A percentile compares a stretch with the other conserved stretches of the same genome.
These are phyloP conservation scores for Tadarida brasiliensis DNA, from an alignment of 2,797 vertebrate genomes.

Conservation along the genomic window DNA sequence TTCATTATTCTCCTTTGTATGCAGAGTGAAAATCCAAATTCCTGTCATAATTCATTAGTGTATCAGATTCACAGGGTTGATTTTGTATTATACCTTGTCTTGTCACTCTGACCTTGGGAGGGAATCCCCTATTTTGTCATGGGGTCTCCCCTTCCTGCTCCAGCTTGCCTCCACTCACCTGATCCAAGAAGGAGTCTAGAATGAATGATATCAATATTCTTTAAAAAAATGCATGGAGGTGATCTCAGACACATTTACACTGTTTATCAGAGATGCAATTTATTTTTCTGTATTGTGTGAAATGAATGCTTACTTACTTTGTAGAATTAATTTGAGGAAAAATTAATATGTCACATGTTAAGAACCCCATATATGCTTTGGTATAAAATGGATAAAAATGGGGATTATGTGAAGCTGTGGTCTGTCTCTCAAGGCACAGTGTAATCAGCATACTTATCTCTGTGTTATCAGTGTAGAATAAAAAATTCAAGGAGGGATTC, in stretches of 20 bases:
- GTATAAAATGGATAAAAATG: neutral
- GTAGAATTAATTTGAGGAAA: neutral
- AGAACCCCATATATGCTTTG: neutral
- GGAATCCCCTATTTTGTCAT: neutral
- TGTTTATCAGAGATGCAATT: neutral
- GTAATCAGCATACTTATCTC: neutral
- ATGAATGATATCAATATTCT: neutral
- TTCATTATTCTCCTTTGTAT: neutral
- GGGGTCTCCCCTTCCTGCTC: rapidly evolving
- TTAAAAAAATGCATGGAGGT: neutral
- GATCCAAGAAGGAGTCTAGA: neutral
- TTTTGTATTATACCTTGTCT: neutral
- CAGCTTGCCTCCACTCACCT: neutral
- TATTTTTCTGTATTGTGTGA: neutral
- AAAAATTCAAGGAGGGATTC: neutral
- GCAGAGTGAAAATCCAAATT: neutral
- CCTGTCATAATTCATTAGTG: neutral
- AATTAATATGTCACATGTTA: neutral
- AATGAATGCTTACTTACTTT: neutral
- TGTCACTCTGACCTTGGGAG: neutral
- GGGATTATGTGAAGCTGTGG: neutral
- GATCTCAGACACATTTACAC: neutral
- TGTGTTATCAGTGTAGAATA: neutral
- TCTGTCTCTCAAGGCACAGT: neutral
- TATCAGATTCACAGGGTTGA: neutral